Conservation (phyloP, 2,888 invertebrate genomes). For the Thera britannica region DNA sequence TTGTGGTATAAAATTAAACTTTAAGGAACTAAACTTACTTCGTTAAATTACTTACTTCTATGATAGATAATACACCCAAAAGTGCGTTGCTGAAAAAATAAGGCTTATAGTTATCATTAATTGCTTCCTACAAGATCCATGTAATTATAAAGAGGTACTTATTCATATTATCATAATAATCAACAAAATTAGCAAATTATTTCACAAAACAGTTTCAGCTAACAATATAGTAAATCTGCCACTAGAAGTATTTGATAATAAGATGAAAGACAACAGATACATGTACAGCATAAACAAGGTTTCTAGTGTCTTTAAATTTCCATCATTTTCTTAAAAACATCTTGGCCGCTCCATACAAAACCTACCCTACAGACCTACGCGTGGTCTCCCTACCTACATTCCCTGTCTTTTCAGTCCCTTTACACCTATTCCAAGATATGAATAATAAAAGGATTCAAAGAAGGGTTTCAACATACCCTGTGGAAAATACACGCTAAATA, state of each 20-base stretch:
- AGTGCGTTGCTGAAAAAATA: slow-evolving; percentile 55
- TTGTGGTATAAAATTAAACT: slow-evolving; percentile 50
- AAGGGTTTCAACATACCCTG: slow-evolving; percentile 68
- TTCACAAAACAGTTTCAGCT: neutral
- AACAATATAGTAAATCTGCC: slow-evolving; percentile 5
- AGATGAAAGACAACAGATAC: slow-evolving; percentile 15
- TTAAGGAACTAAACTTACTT: slow-evolving; percentile 50
- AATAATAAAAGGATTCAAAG: slow-evolving; percentile 61
- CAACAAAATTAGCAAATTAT: slow-evolving; percentile 3
- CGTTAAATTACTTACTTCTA: slow-evolving; percentile 52
- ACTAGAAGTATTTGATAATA: slow-evolving; percentile 18
- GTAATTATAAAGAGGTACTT: neutral
- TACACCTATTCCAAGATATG: slow-evolving; percentile 62
- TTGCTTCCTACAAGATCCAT: slow-evolving; percentile 20
- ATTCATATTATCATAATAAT: neutral
- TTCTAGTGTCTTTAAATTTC: slow-evolving; percentile 46
- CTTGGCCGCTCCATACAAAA: slow-evolving; percentile 76
- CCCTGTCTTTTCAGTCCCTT: slow-evolving; percentile 80
- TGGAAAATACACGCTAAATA: slow-evolving; percentile 62
- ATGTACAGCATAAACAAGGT: slow-evolving; percentile 24
- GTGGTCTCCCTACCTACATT: slow-evolving; percentile 67
- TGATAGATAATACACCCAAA: slow-evolving; percentile 56
- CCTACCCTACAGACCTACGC: slow-evolving; percentile 66
- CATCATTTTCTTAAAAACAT: slow-evolving; percentile 62
- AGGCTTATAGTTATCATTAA: slow-evolving; percentile 21